phyloP scores from a whole-genome alignment of 2,888 invertebrate genomes.

The Cataglyphis livida region DNA sequence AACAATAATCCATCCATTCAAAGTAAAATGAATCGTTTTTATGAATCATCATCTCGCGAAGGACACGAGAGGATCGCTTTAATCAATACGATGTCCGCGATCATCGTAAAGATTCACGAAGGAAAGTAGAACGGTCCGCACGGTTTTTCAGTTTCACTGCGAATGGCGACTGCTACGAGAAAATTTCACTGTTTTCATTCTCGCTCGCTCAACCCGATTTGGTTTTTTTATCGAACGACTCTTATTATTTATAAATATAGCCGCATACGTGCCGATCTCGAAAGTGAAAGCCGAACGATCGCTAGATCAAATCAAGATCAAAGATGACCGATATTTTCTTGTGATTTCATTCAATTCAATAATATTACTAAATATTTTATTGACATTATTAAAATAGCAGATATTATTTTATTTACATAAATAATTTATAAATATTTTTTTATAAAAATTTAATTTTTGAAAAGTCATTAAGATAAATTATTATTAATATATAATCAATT shows the following conservation, averaged over 20 bases:
- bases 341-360: neutral
- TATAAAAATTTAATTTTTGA: neutral
- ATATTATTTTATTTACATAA: conserved; percentile 4
- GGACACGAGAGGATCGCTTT: conserved; percentile 21
- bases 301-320: conserved; percentile 44
- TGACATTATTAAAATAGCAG: neutral
- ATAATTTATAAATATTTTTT: neutral
- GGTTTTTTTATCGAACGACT: conserved; percentile 35
- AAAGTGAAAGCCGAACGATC: conserved; percentile 44
- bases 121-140: conserved; percentile 65
- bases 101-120: conserved; percentile 53
- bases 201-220: conserved; percentile 24
- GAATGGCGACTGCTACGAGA: conserved; percentile 12
- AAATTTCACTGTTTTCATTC: conserved; percentile 69
- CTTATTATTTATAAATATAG: conserved; percentile 48
- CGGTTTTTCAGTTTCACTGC: conserved; percentile 60
- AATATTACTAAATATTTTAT: neutral
- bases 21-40: conserved; percentile 23
- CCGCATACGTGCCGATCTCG: conserved; percentile 27
- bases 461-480: neutral
- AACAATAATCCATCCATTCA: neutral
- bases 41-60: conserved; percentile 44
- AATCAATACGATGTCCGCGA: conserved; percentile 29
- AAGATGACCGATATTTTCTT: neutral
- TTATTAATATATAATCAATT: neutral